These are phyloP conservation scores for Phrynocephalus guinanensis DNA, from an alignment of 2,797 vertebrate genomes.

Conservation along the genomic window DNA sequence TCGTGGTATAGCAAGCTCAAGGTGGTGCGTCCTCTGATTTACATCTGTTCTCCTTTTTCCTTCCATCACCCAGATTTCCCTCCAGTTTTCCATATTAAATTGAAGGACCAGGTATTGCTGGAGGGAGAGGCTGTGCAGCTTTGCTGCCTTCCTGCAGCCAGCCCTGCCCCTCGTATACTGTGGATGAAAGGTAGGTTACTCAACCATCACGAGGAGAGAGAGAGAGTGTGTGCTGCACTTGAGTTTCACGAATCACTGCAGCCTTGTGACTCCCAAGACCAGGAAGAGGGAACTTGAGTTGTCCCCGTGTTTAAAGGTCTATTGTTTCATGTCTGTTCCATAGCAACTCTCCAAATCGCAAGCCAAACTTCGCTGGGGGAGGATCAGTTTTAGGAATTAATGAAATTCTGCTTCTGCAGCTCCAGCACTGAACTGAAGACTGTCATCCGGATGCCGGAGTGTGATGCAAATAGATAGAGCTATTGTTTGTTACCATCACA, in stretches of 20 bases:
- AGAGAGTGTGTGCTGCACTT: no score
- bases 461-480: not conserved
- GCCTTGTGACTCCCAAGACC: not conserved
- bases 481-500: not conserved
- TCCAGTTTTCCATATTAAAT: constrained; percentile 96
- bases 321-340: not conserved
- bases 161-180: constrained; percentile 89
- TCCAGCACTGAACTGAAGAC: not conserved
- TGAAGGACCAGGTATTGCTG: constrained; percentile 95
- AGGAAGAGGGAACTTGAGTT: not conserved
- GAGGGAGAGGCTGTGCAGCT: constrained; percentile 96
- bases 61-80: constrained; percentile 86
- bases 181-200: constrained; percentile 91
- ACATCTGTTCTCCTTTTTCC: constrained; percentile 3
- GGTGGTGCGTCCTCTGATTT: not conserved
- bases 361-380: not conserved
- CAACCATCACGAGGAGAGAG: not conserved
- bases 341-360: not conserved
- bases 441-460: not conserved
- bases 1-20: no score
- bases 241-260: not conserved
- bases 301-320: not conserved
- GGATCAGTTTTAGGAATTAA: not conserved
- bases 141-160: constrained; percentile 94
- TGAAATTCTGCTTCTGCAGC: not conserved